Percentiles rank a stretch among this genome's conserved stretches.
Evolutionary conservation across 2,888 invertebrate genomes (phyloP).

Genomic region (Lepas anatifera): DNA sequence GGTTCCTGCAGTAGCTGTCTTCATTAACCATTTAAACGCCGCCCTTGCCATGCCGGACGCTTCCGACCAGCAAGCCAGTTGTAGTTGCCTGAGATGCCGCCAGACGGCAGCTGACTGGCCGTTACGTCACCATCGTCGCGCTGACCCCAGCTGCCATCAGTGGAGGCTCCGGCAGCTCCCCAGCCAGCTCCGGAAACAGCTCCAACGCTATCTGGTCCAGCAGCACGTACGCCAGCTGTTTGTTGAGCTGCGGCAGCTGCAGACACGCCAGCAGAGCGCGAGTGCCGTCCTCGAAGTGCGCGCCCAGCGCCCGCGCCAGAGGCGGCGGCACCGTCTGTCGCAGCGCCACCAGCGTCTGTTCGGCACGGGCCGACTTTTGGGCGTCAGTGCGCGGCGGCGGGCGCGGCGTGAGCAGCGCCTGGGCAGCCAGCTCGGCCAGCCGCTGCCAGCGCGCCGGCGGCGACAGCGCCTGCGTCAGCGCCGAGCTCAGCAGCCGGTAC

Average conservation of each 20-base stretch:
- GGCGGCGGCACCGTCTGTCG: background rate
- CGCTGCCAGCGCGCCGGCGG: background rate
- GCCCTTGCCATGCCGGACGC: no score
- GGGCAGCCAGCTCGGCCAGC: background rate
- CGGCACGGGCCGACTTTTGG: background rate
- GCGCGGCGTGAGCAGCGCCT: background rate
- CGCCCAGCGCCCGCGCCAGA: slow-evolving; percentile 26
- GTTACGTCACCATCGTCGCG: no score
- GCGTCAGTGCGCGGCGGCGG: background rate
- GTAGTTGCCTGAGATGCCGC: no score
- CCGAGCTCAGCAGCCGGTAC: background rate
- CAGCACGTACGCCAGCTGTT: slow-evolving; percentile 58
- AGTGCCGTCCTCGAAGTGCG: slow-evolving; percentile 30
- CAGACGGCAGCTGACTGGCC: no score
- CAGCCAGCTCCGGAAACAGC: slow-evolving; percentile 53
- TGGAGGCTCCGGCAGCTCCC: background rate
- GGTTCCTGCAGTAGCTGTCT: no score
- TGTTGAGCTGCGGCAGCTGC: slow-evolving; percentile 46
- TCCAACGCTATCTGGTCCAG: slow-evolving; percentile 61
- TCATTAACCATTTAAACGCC: no score
- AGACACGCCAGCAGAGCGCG: slow-evolving; percentile 33
- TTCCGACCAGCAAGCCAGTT: no score
- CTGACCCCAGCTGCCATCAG: background rate
- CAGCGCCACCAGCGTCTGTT: background rate
- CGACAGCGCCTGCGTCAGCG: background rate